These are phyloP conservation scores for Pogonognathellus flavescens DNA, from an alignment of 1,140 invertebrate genomes.

Conservation along the genomic window DNA sequence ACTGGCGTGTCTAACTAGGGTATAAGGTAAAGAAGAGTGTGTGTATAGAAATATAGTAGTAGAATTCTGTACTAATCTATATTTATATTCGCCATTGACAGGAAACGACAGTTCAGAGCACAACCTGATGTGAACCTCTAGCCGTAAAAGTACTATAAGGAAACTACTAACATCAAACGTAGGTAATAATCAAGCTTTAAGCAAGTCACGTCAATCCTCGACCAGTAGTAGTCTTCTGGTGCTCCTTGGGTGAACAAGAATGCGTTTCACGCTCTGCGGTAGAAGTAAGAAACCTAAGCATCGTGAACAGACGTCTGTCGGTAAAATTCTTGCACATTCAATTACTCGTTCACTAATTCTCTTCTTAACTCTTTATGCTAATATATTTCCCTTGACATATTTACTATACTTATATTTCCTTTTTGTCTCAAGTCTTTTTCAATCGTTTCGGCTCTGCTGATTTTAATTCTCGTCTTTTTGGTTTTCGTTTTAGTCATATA, in stretches of 20 bases:
- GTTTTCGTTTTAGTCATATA: background rate
- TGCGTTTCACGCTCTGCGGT: constrained; percentile 9
- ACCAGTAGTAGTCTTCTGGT: background rate
- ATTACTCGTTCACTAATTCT: background rate
- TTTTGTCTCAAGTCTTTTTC: background rate
- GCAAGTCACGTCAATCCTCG: constrained; percentile 1
- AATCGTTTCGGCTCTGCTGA: background rate
- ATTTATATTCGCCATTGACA: constrained; percentile 19
- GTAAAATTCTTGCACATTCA: background rate
- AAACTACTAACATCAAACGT: background rate
- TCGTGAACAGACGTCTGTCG: background rate
- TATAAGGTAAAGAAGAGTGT: no score
- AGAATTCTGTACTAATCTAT: background rate
- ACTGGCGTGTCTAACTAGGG: no score
- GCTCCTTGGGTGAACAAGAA: background rate
- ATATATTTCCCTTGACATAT: background rate
- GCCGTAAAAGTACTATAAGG: background rate
- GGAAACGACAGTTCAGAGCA: background rate
- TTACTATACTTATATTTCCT: background rate
- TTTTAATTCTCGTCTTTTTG: background rate
- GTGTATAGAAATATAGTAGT: background rate
- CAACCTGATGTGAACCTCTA: background rate
- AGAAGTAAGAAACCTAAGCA: constrained; percentile 5
- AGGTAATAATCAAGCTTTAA: background rate
- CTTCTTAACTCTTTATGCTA: background rate